Base-by-base conservation (phyloP, 2,797 vertebrate genomes). In the Neoniphon sammara region DNA sequence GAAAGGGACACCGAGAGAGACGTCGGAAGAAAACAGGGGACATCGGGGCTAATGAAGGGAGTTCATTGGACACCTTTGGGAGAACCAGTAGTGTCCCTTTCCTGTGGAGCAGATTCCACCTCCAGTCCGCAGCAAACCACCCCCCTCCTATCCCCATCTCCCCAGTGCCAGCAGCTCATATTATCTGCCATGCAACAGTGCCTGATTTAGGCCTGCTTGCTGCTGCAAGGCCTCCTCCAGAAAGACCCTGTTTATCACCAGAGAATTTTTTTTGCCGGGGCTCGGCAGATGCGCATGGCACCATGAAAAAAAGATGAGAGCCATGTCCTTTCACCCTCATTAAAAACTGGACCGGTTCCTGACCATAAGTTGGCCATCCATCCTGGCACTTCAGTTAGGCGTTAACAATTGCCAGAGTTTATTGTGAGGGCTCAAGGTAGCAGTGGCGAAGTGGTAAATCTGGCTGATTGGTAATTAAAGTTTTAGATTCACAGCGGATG, bases 41-140 rank as follows among this genome's bases (percentile, higher is more conserved):
- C 71, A 20, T 34, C 9, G 61, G 81, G 85, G 78, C 73, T 90
- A 86, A 91, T 90, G 87, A 90, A 84, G 74, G 77, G 78, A 81
- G 57, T 70, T 81, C 64, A 4, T 61, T 20, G 70, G 73, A 87
- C 77, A 49, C 46, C 27, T 52, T 25, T 53, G 74, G 77, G 61
- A 27, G 82, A 59, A 8, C 66, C 20, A 34, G 74, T 67, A 30
- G 14, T 11, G 71, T 56, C 64, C 31, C 67, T 70, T 10, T 76
- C 50, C 65, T 60, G 44, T 30, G 65, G 47, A 78, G 46, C 42
- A 66, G 65, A 83, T 44, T 78, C 68, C 56, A 73, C 77, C 72
- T 81, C 60, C 49, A 75, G 46, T 72, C 52, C 25, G 52, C 72
- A 7, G 72, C 58, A 56, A 14, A 46, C 70, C 53, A 30, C 17